phyloP scores from a whole-genome alignment of 2,797 vertebrate species.

The Eidolon dupreanum region DNA sequence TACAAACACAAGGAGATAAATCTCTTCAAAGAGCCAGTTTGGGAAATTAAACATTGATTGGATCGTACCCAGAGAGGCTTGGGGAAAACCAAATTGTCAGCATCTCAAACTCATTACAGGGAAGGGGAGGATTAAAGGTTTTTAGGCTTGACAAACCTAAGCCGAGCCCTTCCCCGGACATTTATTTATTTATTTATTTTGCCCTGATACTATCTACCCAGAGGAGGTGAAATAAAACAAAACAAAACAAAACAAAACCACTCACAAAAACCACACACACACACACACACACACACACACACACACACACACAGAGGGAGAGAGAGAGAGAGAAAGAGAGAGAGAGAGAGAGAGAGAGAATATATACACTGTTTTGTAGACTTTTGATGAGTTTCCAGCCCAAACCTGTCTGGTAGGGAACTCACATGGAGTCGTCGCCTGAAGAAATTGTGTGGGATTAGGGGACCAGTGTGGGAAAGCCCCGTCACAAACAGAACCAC shows the following conservation, averaged over 20 bases:
- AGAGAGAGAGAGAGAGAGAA: neutral
- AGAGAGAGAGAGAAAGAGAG: neutral
- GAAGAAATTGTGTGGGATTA: conserved; percentile 53
- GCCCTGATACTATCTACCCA: conserved; percentile 34
- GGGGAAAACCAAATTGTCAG: conserved; percentile 52
- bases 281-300: too few relatives aligned
- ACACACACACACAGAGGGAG: too few relatives aligned
- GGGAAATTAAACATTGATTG: conserved; percentile 78
- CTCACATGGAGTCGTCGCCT: conserved; percentile 7
- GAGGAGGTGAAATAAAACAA: neutral
- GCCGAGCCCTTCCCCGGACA: conserved; percentile 33
- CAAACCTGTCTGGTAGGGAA: neutral
- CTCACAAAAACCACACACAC: neutral
- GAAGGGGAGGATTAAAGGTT: conserved; percentile 62
- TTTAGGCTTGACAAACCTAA: conserved; percentile 60
- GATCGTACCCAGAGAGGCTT: conserved; percentile 64
- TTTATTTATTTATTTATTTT: neutral
- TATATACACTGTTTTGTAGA: conserved; percentile 10
- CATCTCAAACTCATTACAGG: conserved; percentile 66
- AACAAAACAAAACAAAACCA: neutral
- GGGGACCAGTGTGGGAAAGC: conserved; percentile 53
- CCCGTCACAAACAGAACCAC: conserved; percentile 63
- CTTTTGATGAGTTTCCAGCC: neutral
- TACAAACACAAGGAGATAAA: conserved; percentile 72
- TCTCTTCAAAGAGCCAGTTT: conserved; percentile 66